phyloP scores from a whole-genome alignment of 2,888 invertebrate species.

The Troilus luridus region DNA sequence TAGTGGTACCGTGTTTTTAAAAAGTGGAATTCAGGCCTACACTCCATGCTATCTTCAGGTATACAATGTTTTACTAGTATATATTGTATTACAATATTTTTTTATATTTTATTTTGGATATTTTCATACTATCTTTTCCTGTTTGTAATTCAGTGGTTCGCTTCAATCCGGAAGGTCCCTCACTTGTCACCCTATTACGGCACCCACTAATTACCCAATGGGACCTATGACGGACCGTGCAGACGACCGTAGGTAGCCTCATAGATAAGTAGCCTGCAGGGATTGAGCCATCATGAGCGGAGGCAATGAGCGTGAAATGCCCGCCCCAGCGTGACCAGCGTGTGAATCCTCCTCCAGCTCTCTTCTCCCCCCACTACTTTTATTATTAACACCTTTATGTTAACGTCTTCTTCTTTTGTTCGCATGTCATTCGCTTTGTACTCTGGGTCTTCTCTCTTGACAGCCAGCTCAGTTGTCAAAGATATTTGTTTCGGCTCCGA shows the following conservation, averaged over 20 bases:
- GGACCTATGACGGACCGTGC: neutral
- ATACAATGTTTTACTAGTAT: too few species aligned
- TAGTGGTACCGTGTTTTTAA: too few species aligned
- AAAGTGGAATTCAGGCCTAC: too few species aligned
- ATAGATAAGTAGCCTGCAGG: conserved; percentile 18
- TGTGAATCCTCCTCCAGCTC: conserved; percentile 52
- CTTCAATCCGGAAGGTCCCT: neutral
- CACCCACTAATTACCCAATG: neutral
- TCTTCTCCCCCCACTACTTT: conserved; percentile 6
- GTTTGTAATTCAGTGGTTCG: neutral
- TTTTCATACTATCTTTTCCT: too few species aligned
- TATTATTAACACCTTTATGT: conserved; percentile 38
- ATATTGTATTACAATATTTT: too few species aligned
- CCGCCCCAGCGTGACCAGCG: conserved; percentile 51
- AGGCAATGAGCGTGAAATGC: conserved; percentile 51
- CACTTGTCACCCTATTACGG: neutral
- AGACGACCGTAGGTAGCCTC: neutral
- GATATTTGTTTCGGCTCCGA: neutral
- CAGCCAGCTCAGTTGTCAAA: conserved; percentile 21
- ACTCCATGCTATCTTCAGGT: too few species aligned
- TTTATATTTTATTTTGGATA: too few species aligned
- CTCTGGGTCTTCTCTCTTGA: neutral
- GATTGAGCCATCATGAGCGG: conserved; percentile 50
- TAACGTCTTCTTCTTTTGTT: conserved; percentile 15
- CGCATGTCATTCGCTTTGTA: neutral